Conservation (phyloP, 2,888 invertebrate species). For the Eilema depressum region DNA sequence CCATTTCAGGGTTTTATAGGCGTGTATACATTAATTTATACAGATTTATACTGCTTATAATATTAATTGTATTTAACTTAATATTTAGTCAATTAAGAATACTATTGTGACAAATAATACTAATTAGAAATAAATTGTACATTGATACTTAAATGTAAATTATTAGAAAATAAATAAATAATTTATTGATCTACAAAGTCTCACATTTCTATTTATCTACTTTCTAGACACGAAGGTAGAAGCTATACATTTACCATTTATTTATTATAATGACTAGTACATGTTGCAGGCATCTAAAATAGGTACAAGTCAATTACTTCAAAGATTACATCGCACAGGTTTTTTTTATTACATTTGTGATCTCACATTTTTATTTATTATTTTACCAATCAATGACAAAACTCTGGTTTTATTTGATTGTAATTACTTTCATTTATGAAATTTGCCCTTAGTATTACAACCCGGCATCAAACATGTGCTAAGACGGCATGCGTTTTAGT, state of each 20-base stretch:
- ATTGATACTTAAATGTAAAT: slow-evolving; percentile 11
- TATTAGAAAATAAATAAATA: slow-evolving; percentile 39
- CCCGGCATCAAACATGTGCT: too few species aligned
- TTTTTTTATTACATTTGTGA: too few species aligned
- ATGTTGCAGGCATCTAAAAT: slow-evolving; percentile 34
- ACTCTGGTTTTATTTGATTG: not conserved
- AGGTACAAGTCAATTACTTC: not conserved
- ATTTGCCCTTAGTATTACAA: too few species aligned
- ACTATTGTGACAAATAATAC: slow-evolving; percentile 34
- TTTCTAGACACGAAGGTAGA: slow-evolving; percentile 38
- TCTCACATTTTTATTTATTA: too few species aligned
- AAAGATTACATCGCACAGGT: not conserved
- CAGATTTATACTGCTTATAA: not conserved
- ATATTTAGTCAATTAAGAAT: not conserved
- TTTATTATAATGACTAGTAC: slow-evolving; percentile 55
- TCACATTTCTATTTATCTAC: slow-evolving; percentile 35
- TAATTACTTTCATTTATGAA: not conserved
- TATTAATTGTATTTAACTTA: not conserved
- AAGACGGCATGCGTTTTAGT: too few species aligned
- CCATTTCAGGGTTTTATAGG: not conserved
- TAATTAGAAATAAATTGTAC: slow-evolving; percentile 21
- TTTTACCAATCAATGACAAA: too few species aligned
- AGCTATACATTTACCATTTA: slow-evolving; percentile 11
- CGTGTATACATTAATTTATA: not conserved
- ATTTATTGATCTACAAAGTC: slow-evolving; percentile 21